phyloP scores from a whole-genome alignment of 2,888 invertebrate genomes.

The Nomada fucata region DNA sequence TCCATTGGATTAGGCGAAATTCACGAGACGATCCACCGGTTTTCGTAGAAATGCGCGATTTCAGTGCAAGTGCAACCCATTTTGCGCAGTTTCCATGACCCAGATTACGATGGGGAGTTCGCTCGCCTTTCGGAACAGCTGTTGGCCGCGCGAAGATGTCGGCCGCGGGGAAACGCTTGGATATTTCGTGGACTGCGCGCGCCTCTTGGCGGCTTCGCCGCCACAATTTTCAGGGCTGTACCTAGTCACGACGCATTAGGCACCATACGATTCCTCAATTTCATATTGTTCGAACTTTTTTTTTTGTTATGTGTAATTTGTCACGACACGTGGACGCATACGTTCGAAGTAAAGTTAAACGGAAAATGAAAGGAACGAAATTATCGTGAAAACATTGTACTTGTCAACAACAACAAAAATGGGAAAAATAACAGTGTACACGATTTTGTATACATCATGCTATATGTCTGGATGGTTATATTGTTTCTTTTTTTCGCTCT shows the following conservation, averaged over 20 bases:
- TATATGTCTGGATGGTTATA: slow-evolving; percentile 18
- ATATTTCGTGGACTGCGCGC: slow-evolving; percentile 81
- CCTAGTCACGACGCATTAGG: slow-evolving; percentile 58
- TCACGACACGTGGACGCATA: slow-evolving; percentile 4
- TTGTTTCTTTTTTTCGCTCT: slow-evolving; percentile 14
- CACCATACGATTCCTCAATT: slow-evolving; percentile 46
- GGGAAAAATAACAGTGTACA: slow-evolving; percentile 6
- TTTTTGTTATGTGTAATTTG: slow-evolving; percentile 20
- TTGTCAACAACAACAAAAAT: background rate
- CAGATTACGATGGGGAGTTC: slow-evolving; percentile 83
- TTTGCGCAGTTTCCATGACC: slow-evolving; percentile 84
- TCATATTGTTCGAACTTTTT: slow-evolving; percentile 18
- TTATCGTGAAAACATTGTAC: slow-evolving; percentile 12
- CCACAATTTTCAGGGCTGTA: slow-evolving; percentile 80
- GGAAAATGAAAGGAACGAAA: slow-evolving; percentile 22
- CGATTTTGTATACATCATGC: slow-evolving; percentile 33
- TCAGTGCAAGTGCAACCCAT: slow-evolving; percentile 67
- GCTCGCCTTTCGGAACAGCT: slow-evolving; percentile 83
- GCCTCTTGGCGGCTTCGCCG: slow-evolving; percentile 82
- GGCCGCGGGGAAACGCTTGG: slow-evolving; percentile 80
- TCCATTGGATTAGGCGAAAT: slow-evolving; percentile 52
- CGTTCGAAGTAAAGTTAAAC: slow-evolving; percentile 11
- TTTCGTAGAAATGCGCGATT: slow-evolving; percentile 56
- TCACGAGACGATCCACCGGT: slow-evolving; percentile 38
- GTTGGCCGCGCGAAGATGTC: slow-evolving; percentile 82